Base-by-base conservation (phyloP, 2,797 vertebrate species). In the Mormyrops attenuatus region DNA sequence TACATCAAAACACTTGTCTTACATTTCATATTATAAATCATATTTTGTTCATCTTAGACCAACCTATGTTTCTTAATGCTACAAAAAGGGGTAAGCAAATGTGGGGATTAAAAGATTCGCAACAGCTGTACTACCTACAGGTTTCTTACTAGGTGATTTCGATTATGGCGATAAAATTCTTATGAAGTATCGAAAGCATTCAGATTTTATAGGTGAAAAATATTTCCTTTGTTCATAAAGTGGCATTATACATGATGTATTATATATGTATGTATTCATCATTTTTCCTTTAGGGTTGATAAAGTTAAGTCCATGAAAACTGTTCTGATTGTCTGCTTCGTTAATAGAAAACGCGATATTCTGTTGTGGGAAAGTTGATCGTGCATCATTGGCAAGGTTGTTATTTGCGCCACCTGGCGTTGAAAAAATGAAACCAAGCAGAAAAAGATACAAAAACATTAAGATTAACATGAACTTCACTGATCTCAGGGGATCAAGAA, bases 341-440 rank as follows among this genome's bases (percentile, higher is more conserved):
- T 73, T 47, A 47, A 44, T 41, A 80, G 17, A 80, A 80, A 80
- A 47, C 73, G 9, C 15, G 38, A 44, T 47, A 9, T 47, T 47
- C 6, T 80, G 34, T 44, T 44, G 73, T 80, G 73, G 73, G 73
- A 80, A 80, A 80, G 20, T 47, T 47, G 77, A 82, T 82, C 3
- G 20, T 47, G 77, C 47, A 44, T 82, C 77, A 82, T 44, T 82
- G 3, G 20, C 73, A 80, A n/a, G 17, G 41, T 57, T 89, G 87
- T 85, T 55, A 44, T 85, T 90, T 82, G 88, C 89, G 87, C 89
- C 89, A 85, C 30, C 89, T 85, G 41, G 55, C 38, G 89, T 41
- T 11, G 17, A 30, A 66, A n/a, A 22, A 52, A 50, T 7, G 80
- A 84, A 47, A 47, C 47, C 47, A 84, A 84, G 44, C 41, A 84